Evolutionary conservation across 2,888 invertebrate species (phyloP).

Genomic region (Macropis europaea): DNA sequence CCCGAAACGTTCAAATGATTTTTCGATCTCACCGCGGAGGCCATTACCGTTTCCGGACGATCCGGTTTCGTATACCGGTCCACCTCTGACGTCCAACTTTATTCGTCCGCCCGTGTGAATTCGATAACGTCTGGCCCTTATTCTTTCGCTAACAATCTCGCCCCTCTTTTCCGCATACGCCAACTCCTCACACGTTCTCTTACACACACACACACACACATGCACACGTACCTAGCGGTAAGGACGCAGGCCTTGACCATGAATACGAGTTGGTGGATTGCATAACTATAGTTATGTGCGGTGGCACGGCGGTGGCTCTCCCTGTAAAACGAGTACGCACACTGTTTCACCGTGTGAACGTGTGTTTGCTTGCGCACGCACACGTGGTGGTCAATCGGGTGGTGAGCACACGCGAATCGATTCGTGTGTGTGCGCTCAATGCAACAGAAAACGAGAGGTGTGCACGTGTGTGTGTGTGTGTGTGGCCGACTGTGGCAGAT

Average conservation of each 20-base stretch:
- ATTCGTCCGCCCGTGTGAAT: neutral
- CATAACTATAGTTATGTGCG: conserved; percentile 73
- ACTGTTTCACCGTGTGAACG: neutral
- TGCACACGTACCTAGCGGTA: conserved; percentile 45
- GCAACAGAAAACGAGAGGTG: neutral
- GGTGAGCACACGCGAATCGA: conserved; percentile 3
- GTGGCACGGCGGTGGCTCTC: conserved; percentile 59
- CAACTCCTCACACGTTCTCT: conserved; percentile 10
- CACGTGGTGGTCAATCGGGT: conserved; percentile 43
- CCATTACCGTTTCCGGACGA: conserved; percentile 37
- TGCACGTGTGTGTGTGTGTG: neutral
- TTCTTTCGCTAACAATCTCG: neutral
- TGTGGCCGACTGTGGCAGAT: conserved; percentile 3
- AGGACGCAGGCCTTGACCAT: conserved; percentile 74
- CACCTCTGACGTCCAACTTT: conserved; percentile 7
- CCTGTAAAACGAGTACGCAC: conserved; percentile 28
- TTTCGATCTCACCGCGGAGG: conserved; percentile 7
- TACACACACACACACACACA: neutral
- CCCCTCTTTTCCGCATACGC: conserved; percentile 1
- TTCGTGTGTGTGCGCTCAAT: neutral
- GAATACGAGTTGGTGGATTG: conserved; percentile 72
- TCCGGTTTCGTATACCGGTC: conserved; percentile 40
- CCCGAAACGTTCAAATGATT: conserved; percentile 24
- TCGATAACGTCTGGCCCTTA: conserved; percentile 23
- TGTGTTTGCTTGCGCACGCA: conserved; percentile 27